A percentile compares a stretch with the other conserved stretches of the same genome.
phyloP scores from a whole-genome alignment of 2,113 vertebrate species.

The Capreolus pygargus region DNA sequence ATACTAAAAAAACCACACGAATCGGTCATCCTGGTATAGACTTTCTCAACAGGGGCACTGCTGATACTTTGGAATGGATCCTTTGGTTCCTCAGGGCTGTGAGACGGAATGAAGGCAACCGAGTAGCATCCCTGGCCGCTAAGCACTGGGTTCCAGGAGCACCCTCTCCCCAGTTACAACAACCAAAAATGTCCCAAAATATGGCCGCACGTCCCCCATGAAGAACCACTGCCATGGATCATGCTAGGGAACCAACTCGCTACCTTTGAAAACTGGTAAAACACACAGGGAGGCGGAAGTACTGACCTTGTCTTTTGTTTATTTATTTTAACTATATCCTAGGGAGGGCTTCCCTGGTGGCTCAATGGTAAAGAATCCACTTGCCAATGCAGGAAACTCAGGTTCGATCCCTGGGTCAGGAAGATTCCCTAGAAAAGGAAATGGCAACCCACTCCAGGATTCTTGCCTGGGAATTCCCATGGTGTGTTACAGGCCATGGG shows the following conservation, averaged over 20 bases:
- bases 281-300: not conserved
- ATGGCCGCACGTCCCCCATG: too few relatives aligned
- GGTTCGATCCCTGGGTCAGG: not conserved
- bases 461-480: not conserved
- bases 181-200: not conserved
- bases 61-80: too few relatives aligned
- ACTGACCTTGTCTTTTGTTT: not conserved
- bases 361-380: not conserved
- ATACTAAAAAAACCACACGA: not conserved
- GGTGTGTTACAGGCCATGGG: not conserved
- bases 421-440: not conserved
- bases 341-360: not conserved
- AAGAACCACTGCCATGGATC: not conserved
- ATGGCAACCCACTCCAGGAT: not conserved
- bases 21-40: rapidly evolving
- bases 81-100: not conserved
- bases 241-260: not conserved
- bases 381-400: not conserved
- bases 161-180: not conserved
- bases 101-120: not conserved
- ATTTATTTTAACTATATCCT: not conserved
- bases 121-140: not conserved
- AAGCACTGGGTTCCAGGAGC: not conserved
- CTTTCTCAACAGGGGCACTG: not conserved
- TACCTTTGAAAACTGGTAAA: not conserved